Base-by-base conservation (phyloP, 23 tunicate species). In the Trididemnum clinides region DNA sequence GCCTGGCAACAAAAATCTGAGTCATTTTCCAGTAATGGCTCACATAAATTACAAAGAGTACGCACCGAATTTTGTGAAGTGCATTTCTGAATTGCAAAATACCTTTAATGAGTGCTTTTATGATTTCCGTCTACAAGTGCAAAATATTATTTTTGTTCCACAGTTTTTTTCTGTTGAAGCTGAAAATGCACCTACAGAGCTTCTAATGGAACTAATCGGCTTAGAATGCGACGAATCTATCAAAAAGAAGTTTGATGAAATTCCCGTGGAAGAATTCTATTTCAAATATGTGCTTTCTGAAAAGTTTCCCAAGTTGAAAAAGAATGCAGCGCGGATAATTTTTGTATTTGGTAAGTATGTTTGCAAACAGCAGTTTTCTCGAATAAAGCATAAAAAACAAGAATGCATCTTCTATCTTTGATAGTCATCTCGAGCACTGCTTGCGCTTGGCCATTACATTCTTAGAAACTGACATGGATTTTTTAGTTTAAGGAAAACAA, bases 171-270 rank as follows among this genome's bases (percentile, higher is more conserved):
- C 36, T n/a, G 80, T 74, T 38, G 80, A 74, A 19, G 29, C 80
- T n/a, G 30, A 39, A 37, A 26, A 74, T 39, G 80, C 58, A 37
- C 80, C 80, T 2, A 26, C 80, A 38, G 57, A 74, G 80, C 80
- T 74, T 38, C 80, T 35, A 39, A 28, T 74, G 80, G 80, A 74
- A 39, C 80, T 74, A 21, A n/a, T n/a, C n/a, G n/a, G n/a, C n/a
- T n/a, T n/a, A n/a, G n/a, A n/a, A n/a, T n/a, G n/a, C n/a, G n/a
- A n/a, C n/a, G n/a, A 66, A 62, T 12, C 21, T 62, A 12, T 12
- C 69, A 10, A 44, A 44, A 62, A 62, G 27, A 62, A 62, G 69
- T 62, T 62, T 62, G 69, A 62, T 62, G 69, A 62, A 15, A 18
- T 62, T 12, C 4, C 69, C 18, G 27, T 62, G 27, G 69, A 62